Evolutionary conservation across 2,797 vertebrate species (phyloP).

Genomic region (Arnoldichthys spilopterus): DNA sequence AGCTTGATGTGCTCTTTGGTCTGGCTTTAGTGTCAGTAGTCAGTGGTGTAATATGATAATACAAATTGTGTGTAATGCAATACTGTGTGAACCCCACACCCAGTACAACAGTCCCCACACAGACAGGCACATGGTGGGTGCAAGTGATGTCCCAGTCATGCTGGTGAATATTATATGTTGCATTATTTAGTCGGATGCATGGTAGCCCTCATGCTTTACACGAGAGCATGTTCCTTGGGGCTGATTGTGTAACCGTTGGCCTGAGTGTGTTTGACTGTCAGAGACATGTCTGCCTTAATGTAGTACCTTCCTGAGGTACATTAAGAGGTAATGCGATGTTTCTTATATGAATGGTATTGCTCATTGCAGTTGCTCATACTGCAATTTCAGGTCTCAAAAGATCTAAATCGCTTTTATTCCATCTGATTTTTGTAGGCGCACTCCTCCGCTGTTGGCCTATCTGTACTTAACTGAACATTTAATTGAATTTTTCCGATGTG

Average conservation of each 20-base stretch:
- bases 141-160: neutral
- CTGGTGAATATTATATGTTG: neutral
- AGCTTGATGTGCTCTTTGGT: neutral
- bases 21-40: neutral
- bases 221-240: slow-evolving; percentile 21
- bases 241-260: slow-evolving; percentile 34
- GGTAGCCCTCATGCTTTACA: neutral
- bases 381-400: neutral
- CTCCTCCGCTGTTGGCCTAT: neutral
- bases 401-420: neutral
- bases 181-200: neutral
- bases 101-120: neutral
- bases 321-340: neutral
- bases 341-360: neutral
- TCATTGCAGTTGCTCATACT: neutral
- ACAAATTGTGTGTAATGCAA: neutral
- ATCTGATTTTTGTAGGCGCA: neutral
- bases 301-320: neutral
- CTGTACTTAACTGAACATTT: neutral
- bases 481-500: neutral
- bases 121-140: neutral
- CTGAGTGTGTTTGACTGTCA: neutral
- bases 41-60: neutral
- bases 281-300: slow-evolving; percentile 9
- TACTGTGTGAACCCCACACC: neutral